Conservation (phyloP, 1,140 invertebrate species). For the Eueides isabella region DNA sequence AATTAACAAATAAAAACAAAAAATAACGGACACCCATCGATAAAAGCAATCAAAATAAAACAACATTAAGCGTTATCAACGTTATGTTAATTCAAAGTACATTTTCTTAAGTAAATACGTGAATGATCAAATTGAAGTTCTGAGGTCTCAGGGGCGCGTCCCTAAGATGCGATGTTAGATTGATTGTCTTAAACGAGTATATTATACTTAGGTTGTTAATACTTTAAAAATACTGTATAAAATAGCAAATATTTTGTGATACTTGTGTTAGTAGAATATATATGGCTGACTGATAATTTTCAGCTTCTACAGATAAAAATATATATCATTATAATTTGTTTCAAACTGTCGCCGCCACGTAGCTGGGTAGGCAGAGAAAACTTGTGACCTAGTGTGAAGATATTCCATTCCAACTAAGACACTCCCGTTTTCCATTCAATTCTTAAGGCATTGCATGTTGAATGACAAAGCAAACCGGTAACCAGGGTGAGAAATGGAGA, state of each 20-base stretch:
- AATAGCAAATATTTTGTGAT: background rate
- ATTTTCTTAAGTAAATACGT: slow-evolving; percentile 5
- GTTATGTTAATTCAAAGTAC: background rate
- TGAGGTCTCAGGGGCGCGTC: slow-evolving; percentile 1
- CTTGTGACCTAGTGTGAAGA: too few species aligned
- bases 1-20: too few species aligned
- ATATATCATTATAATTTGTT: too few species aligned
- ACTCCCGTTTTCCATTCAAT: too few species aligned
- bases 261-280: background rate
- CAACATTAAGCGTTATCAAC: background rate
- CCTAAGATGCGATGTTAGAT: slow-evolving; percentile 18
- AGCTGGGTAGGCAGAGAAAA: too few species aligned
- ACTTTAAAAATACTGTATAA: background rate
- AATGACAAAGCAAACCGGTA: too few species aligned
- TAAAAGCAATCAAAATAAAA: background rate
- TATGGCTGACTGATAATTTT: background rate
- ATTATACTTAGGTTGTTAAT: too few species aligned
- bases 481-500: too few species aligned
- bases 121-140: slow-evolving; percentile 13
- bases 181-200: too few species aligned
- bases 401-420: too few species aligned
- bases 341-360: too few species aligned
- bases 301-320: background rate
- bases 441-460: too few species aligned
- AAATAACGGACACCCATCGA: background rate